Base-by-base conservation (phyloP, 1,140 invertebrate genomes). In the Drosophila micromelanica region DNA sequence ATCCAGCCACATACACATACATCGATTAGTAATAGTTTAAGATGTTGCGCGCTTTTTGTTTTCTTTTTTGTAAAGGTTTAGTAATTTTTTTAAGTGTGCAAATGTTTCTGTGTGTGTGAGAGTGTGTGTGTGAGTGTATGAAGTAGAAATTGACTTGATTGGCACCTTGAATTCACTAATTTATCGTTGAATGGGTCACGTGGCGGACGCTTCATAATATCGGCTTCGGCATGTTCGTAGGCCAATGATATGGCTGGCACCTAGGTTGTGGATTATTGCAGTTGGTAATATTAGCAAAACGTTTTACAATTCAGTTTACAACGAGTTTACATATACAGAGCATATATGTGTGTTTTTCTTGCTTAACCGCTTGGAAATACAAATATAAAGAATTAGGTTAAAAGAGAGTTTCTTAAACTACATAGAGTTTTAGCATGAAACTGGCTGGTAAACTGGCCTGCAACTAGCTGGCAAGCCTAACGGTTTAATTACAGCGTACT, bases 151-250 rank as follows among this genome's bases (percentile, higher is more conserved):
- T 89, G 85, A 90, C 76, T 90, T 90, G 73, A 86, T 91, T 93
- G 91, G 95, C 96, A 98, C 97, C 98, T 98, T 95, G 99, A 97
- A 94, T 99, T 99, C 92, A 99, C 98, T 92, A 99, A 96, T 95
- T 98, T 98, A 95, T 99, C 98, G 93, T 95, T 96, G 94, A 96
- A 95, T 93, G 98, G 97, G 93, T 99, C 98, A 96, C 99, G 96
- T 93, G 99, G 99, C 93, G 96, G 96, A 93, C 98, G 96, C 95
- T 99, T 99, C 99, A 99, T 99, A 94, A 99, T 99, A 96, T 99
- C 99, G 93, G 97, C 98, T 95, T 99, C 99, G 91, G 99, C 98
- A 94, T 98, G 96, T 96, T 99, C 99, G 95, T 99, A 99, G 93
- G 99, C 98, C 94, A 99, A 95, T 91, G 99, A 99, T 95, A 99